Conservation (phyloP, 2,888 invertebrate genomes). For the Synanthedon tipuliformis region DNA sequence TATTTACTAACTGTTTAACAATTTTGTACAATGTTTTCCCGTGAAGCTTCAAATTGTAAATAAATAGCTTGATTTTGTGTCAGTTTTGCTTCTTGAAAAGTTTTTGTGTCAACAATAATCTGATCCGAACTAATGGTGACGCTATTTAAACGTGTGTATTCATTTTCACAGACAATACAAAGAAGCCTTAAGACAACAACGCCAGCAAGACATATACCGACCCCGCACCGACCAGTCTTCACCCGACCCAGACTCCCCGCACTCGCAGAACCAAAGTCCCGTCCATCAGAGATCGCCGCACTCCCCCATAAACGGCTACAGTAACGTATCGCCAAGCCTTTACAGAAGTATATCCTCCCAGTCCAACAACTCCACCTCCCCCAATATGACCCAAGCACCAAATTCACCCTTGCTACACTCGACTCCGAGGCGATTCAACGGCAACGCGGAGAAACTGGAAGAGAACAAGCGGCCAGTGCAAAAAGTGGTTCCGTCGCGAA, state of each 20-base stretch:
- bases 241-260: conserved; percentile 67
- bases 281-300: conserved; percentile 45
- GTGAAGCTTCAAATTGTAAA: too few relatives aligned
- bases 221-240: conserved; percentile 73
- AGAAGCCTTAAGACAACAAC: conserved; percentile 87
- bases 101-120: too few relatives aligned
- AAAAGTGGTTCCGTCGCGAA: conserved; percentile 84
- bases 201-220: conserved; percentile 84
- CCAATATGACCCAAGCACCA: conserved; percentile 47
- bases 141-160: too few relatives aligned
- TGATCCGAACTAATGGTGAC: too few relatives aligned
- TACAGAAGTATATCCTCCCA: conserved; percentile 47
- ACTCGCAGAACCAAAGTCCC: conserved; percentile 64
- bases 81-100: too few relatives aligned
- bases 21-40: too few relatives aligned
- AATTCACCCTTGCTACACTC: conserved; percentile 60
- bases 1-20: too few relatives aligned
- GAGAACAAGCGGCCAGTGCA: conserved; percentile 78
- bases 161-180: conserved; percentile 81
- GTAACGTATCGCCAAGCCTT: conserved; percentile 65
- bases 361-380: conserved; percentile 30
- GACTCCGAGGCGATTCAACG: conserved; percentile 60
- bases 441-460: conserved; percentile 45
- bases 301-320: conserved; percentile 66
- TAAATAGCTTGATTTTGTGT: too few relatives aligned